phyloP scores from a whole-genome alignment of 1,140 invertebrate genomes.

The Harlomillsia oculata region DNA sequence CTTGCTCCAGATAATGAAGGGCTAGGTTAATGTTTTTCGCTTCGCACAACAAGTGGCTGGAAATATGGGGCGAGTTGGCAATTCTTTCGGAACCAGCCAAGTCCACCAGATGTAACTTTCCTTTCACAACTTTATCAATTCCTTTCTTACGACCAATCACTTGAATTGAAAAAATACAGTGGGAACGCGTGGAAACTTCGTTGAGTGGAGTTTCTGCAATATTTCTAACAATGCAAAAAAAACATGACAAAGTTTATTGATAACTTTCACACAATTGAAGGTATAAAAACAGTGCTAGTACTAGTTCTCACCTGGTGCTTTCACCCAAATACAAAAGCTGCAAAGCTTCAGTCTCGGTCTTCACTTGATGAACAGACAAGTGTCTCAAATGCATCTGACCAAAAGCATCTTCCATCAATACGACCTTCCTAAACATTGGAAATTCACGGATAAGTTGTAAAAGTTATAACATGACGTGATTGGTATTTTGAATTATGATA shows the following conservation, averaged over 20 bases:
- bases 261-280: background rate
- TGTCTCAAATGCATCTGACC: slow-evolving; percentile 53
- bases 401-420: slow-evolving; percentile 50
- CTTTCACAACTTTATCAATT: slow-evolving; percentile 44
- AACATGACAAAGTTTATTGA: background rate
- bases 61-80: slow-evolving; percentile 23
- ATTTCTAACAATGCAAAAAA: slow-evolving; percentile 41
- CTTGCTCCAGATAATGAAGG: slow-evolving; percentile 57
- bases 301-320: slow-evolving; percentile 45
- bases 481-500: background rate
- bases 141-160: slow-evolving; percentile 45
- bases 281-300: background rate
- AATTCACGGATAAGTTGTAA: background rate
- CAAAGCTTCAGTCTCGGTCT: slow-evolving; percentile 51
- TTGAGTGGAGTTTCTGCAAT: slow-evolving; percentile 58
- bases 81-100: slow-evolving; percentile 47
- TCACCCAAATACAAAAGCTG: slow-evolving; percentile 52
- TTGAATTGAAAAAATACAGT: slow-evolving; percentile 58
- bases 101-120: slow-evolving; percentile 57
- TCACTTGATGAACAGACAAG: slow-evolving; percentile 48
- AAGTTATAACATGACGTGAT: background rate
- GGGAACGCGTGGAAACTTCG: slow-evolving; percentile 54
- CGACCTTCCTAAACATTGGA: slow-evolving; percentile 44
- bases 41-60: slow-evolving; percentile 49
- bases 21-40: slow-evolving; percentile 58